A percentile compares a stretch with the other conserved stretches of the same genome.
phyloP scores from a whole-genome alignment of 2,888 invertebrate species.

The Gymnocheta viridis region DNA sequence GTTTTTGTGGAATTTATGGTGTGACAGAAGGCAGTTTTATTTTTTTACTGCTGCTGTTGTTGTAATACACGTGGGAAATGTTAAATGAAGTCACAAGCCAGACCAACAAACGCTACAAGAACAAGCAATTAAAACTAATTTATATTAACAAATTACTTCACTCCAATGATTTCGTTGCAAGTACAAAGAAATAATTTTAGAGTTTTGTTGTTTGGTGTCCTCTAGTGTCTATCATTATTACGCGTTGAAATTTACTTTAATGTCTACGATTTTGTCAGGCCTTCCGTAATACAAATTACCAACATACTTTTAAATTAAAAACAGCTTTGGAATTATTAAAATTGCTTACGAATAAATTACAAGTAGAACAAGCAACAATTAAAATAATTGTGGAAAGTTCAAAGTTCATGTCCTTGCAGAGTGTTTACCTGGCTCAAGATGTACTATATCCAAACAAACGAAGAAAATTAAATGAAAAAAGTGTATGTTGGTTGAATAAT shows the following conservation, averaged over 20 bases:
- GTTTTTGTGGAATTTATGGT: conserved; percentile 22
- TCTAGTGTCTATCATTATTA: conserved; percentile 32
- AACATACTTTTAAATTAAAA: conserved; percentile 9
- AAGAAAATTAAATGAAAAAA: too few species aligned
- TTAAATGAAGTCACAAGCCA: conserved; percentile 63
- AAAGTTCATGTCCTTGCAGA: not conserved
- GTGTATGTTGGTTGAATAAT: too few species aligned
- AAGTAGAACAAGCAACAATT: not conserved
- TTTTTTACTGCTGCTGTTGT: conserved; percentile 26
- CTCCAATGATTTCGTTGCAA: not conserved
- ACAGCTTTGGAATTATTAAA: not conserved
- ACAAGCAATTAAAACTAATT: conserved; percentile 64
- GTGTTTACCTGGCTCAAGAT: not conserved
- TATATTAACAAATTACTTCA: conserved; percentile 30
- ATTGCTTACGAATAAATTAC: not conserved
- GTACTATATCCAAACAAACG: too few species aligned
- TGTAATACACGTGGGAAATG: conserved; percentile 59
- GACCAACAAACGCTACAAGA: conserved; percentile 25
- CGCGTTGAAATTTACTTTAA: conserved; percentile 41
- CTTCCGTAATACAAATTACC: not conserved
- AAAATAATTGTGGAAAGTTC: not conserved
- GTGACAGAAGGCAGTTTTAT: conserved; percentile 32
- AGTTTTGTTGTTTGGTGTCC: not conserved
- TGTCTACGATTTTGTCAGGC: not conserved
- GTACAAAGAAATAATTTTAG: not conserved